Evolutionary conservation across 2,113 vertebrate genomes (phyloP).

Genomic region (Sardina pilchardus): DNA sequence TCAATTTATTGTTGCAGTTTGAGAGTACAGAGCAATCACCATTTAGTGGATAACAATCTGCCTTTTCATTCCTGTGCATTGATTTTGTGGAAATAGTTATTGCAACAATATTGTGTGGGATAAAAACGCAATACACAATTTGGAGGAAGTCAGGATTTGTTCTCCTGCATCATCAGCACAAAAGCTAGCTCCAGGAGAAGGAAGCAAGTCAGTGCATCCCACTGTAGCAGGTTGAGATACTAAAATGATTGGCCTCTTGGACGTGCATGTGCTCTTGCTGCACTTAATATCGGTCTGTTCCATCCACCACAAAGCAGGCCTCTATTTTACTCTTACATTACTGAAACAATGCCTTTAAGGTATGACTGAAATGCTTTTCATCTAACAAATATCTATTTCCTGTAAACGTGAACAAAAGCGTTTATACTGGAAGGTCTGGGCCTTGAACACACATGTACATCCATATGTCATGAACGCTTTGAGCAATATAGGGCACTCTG

Average conservation of each 20-base stretch:
- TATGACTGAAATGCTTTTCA: too few species aligned
- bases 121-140: not conserved
- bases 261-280: not conserved
- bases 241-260: not conserved
- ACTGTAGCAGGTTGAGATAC: not conserved
- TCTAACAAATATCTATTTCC: not conserved
- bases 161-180: not conserved
- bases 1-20: constrained; percentile 43
- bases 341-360: not conserved
- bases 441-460: not conserved
- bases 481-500: too few species aligned
- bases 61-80: not conserved
- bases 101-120: not conserved
- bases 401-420: not conserved
- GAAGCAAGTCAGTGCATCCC: not conserved
- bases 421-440: not conserved
- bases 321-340: not conserved
- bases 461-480: not conserved
- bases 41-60: constrained; percentile 25
- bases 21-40: constrained; percentile 37
- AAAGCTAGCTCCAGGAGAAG: not conserved
- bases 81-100: not conserved
- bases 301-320: not conserved
- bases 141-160: not conserved
- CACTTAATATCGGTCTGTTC: not conserved